Percentiles rank a stretch among this genome's conserved stretches.
phyloP scores from a whole-genome alignment of 1,140 invertebrate genomes.

The Drosophila paulistorum region DNA sequence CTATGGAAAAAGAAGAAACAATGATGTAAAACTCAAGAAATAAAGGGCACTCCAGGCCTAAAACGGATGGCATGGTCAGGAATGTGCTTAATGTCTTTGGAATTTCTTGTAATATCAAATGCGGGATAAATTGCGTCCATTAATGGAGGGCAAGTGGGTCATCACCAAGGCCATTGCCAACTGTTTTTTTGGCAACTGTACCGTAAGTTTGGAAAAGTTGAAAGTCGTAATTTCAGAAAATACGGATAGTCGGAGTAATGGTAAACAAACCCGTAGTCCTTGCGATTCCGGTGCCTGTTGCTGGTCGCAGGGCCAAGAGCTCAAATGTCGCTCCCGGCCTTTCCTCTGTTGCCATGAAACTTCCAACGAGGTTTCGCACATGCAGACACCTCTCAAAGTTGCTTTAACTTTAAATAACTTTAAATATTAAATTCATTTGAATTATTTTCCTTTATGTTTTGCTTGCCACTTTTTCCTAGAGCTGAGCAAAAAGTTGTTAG shows the following conservation, averaged over 20 bases:
- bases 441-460: not conserved
- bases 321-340: not conserved
- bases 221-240: no score
- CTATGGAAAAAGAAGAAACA: not conserved
- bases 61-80: no score
- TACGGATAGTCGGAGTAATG: no score
- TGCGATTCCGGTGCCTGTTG: not conserved
- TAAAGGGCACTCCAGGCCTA: no score
- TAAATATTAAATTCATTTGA: not conserved
- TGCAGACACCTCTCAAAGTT: not conserved
- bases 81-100: no score
- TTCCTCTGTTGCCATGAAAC: constrained; percentile 17
- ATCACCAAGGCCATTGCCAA: no score
- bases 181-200: no score
- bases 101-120: no score
- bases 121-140: no score
- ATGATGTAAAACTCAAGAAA: no score
- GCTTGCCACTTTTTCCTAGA: not conserved
- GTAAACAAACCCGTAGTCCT: not conserved
- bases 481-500: not conserved
- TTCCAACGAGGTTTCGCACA: not conserved
- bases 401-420: not conserved
- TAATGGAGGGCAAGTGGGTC: no score
- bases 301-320: constrained; percentile 3
- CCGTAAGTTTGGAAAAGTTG: no score